Evolutionary conservation across 2,113 vertebrate genomes (phyloP), one percentile per base, ranked within the genome.

Genomic region (Falcunculus frontatus): DNA sequence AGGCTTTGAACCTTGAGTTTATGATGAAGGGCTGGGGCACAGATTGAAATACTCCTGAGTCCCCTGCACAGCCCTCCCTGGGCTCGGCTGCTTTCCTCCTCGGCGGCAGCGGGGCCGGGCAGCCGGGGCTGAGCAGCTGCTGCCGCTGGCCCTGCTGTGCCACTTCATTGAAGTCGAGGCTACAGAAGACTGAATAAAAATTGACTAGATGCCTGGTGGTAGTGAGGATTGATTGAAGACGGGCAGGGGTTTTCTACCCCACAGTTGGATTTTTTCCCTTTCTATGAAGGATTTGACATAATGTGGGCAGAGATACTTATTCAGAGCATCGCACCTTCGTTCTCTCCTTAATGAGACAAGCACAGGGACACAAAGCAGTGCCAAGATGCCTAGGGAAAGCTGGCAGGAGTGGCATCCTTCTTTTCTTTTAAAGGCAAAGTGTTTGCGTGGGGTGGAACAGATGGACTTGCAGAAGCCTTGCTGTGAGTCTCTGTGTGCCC

Each of bases 171-270:
- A 99, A 98, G 97, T 95, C 33, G 35, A 97, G 97, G 89, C 97
- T 97, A 87, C 96, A 97, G 96, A 96, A 98, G 97, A 97, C 95
- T 84, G 96, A 97, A 98, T 98, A 97, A 98, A 98, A 98, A 98
- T 98, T 98, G 98, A 97, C 98, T 98, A 97, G 97, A 97, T 97
- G 97, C 97, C 98, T 97, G 94, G 97, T 98, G 96, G 97, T 97
- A 98, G 98, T 97, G 98, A 98, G 96, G 98, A 99, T 99, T 98
- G 98, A 99, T 99, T 97, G 97, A 97, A 97, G 98, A 97, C 96
- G 95, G 98, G 97, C 98, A 97, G 98, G 98, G 98, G 98, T 98
- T 98, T 98, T 98, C 97, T 98, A 94, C 97, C 90, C 97, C 97
- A 97, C 98, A 97, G 98, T 97, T 98, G 98, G 98, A 98, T 97